Base-by-base conservation (phyloP, 2,888 invertebrate genomes). In the Brassicogethes aeneus region DNA sequence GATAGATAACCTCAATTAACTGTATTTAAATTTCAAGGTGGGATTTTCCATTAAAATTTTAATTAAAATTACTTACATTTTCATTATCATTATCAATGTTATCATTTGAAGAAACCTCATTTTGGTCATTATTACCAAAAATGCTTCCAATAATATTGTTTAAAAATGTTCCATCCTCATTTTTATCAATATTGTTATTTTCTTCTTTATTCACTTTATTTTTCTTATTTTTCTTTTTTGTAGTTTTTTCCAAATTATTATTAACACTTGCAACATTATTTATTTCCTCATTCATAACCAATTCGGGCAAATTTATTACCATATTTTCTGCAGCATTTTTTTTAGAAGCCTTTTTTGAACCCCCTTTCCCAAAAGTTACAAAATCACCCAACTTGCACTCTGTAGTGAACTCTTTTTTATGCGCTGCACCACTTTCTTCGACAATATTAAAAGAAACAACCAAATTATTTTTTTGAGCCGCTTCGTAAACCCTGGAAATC, bases 321-420 rank as follows among this genome's bases (percentile, higher is more conserved):
- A 66, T 63, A 34, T 53, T 52, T 45, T 59, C 57, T 5, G 64
- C 60, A 2, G 63, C 62, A 14, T 35, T 42, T 41, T 40, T 52
- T 47, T 65, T 66, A 0, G 65, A 56, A 40, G 56, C 58, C 40
- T 65, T 65, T 44, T 66, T 66, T 3, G 64, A 64, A 14, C 41
- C 47, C 1, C 62, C 64, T 45, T 54, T 50, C 3, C 60, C 65
- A 33, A 52, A 54, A 1, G 59, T 48, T 16, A 46, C 47, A 16
- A 60, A 42, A 42, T 78, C 72, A 1, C 82, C 83, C 10, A 84
- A 78, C 38, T 68, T 70, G 56, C 85, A 85, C 43, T 75, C 74
- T 0, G 84, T 86, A 15, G 79, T 73, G 57, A 86, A 88, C 17
- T 45, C 40, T 46, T 54, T 62, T 48, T 61, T 61, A 40, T 66